A percentile compares a stretch with the other conserved stretches of the same genome.
Conservation (phyloP, 2,888 invertebrate genomes). For the Prosopocoilus inquinatus region DNA sequence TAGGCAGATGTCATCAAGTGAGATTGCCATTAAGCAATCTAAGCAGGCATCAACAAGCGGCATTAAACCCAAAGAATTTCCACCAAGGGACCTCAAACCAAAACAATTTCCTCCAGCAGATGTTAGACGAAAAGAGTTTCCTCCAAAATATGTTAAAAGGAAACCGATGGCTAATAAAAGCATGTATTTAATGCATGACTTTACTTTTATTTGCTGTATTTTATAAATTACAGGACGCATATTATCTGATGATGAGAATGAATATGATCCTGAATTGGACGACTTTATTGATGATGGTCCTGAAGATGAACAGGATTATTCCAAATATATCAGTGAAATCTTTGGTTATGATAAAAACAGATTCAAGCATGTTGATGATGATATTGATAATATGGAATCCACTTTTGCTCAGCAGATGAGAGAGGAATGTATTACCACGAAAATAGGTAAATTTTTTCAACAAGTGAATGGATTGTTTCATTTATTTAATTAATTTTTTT, state of each 20-base stretch:
- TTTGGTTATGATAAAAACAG: slow-evolving; percentile 87
- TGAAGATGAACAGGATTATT: slow-evolving; percentile 69
- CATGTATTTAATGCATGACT: slow-evolving; percentile 24
- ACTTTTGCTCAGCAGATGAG: slow-evolving; percentile 81
- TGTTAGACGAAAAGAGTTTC: slow-evolving; percentile 35
- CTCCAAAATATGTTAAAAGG: slow-evolving; percentile 38
- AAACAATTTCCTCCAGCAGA: slow-evolving; percentile 42
- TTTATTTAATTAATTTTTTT: slow-evolving; percentile 17
- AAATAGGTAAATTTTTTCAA: slow-evolving; percentile 64
- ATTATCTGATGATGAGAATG: slow-evolving; percentile 68
- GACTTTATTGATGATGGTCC: slow-evolving; percentile 93
- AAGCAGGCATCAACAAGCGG: slow-evolving; percentile 50
- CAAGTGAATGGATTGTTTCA: background rate
- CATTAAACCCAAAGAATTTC: slow-evolving; percentile 40
- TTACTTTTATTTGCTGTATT: background rate
- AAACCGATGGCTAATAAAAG: slow-evolving; percentile 37
- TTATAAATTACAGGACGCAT: slow-evolving; percentile 55
- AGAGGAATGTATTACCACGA: slow-evolving; percentile 83
- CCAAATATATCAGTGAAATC: slow-evolving; percentile 83
- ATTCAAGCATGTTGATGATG: slow-evolving; percentile 68
- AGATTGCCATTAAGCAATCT: slow-evolving; percentile 41
- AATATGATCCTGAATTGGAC: slow-evolving; percentile 89
- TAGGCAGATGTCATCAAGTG: slow-evolving; percentile 50
- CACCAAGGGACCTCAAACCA: slow-evolving; percentile 36
- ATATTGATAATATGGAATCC: slow-evolving; percentile 83